Base-by-base conservation (phyloP, 2,113 vertebrate species). In the Tachysurus fulvidraco region DNA sequence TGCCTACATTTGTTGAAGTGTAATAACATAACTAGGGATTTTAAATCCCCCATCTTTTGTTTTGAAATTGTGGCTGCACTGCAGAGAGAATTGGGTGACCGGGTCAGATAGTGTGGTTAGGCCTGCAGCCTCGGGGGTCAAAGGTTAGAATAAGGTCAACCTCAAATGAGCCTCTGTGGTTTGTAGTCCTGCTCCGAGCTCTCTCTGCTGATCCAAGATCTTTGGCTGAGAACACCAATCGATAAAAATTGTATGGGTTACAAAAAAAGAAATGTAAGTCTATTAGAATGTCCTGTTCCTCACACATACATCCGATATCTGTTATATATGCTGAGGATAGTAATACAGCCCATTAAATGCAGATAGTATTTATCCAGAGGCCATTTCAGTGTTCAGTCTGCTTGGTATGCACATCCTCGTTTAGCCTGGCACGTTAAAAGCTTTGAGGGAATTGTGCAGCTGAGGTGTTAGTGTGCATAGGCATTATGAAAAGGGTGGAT, bases 21-120 rank as follows among this genome's bases (percentile, higher is more conserved):
- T 92, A 90, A 92, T 92, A 88, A 89, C 85, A 88, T 55, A 78
- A 69, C 78, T 64, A 69, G 69, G 77, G 89, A 87, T 87, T 92
- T 88, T 90, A 83, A 83, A 90, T 81, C 80, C 81, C 85, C 81
- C 85, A 83, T 74, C 73, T 50, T 50, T 81, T 76, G 54, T 25
- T 78, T 55, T 67, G 54, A 83, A 85, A 74, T 59, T 57, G 57
- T 55, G 55, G 81, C 84, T 50, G 55, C 74, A 36, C 74, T n/a
- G 36, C 71, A 85, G 55, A 71, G 30, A 74, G 41, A n/a, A 57
- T 30, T 57, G 57, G 73, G 65, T 83, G 77, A 81, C 16, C 28
- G 74, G 85, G 57, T 85, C 81, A 65, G 84, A 28, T 52, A 86
- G 64, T 86, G 89, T 81, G 89, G 88, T 89, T 78, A 83, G 65